Evolutionary conservation across 2,888 invertebrate genomes (phyloP).

Genomic region (Synergus laeviventris): DNA sequence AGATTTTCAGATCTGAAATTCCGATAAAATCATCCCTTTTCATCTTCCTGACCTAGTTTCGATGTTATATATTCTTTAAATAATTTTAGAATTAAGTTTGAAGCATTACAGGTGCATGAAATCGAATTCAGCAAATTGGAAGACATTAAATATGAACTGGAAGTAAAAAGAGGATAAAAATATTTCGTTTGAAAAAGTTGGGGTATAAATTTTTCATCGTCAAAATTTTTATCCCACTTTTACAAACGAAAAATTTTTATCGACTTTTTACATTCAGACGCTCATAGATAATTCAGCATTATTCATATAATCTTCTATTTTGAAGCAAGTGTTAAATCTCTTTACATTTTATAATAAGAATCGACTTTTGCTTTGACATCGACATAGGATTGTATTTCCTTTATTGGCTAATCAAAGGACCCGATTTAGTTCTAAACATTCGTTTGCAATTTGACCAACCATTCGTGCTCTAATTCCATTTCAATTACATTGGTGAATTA

Average conservation of each 20-base stretch:
- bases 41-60: slow-evolving; percentile 11
- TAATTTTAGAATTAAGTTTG: no score
- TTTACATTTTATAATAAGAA: neutral
- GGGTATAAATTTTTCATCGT: no score
- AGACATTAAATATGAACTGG: no score
- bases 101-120: no score
- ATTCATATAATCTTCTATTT: neutral
- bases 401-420: slow-evolving; percentile 13
- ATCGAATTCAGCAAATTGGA: no score
- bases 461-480: slow-evolving; percentile 2
- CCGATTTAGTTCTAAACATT: neutral
- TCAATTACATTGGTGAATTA: neutral
- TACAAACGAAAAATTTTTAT: no score
- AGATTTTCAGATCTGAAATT: no score
- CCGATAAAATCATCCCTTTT: neutral
- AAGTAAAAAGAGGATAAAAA: no score
- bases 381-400: neutral
- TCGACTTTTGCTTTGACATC: slow-evolving; percentile 1
- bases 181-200: no score
- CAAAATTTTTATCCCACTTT: no score
- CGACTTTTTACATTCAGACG: no score
- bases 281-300: neutral
- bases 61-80: neutral
- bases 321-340: neutral
- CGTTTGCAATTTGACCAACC: neutral